Percentiles rank a stretch among this genome's conserved stretches.
phyloP scores from a whole-genome alignment of 37 sponge, comb jelly and placozoan species.

The Beroe ovata region DNA sequence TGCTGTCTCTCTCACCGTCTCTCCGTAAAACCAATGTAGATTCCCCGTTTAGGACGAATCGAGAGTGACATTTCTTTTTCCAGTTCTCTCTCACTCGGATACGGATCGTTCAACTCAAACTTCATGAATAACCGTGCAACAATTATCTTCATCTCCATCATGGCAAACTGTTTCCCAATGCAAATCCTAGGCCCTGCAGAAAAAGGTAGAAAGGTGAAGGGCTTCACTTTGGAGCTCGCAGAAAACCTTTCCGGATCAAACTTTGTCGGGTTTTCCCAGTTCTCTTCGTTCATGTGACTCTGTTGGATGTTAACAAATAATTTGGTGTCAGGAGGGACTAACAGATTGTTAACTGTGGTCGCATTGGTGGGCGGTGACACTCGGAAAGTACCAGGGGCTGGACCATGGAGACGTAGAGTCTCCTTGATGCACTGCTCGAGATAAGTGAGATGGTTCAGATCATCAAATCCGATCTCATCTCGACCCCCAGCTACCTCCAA shows the following conservation, averaged over 20 bases:
- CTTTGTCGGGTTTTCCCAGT: background rate
- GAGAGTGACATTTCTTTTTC: background rate
- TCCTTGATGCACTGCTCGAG: slow-evolving; percentile 36
- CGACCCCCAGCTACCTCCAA: background rate
- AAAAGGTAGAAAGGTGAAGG: slow-evolving; percentile 6
- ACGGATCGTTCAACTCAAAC: background rate
- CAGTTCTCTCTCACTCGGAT: background rate
- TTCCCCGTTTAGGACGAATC: background rate
- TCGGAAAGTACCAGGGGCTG: background rate
- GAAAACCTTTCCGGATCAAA: slow-evolving; percentile 6
- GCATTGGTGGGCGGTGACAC: background rate
- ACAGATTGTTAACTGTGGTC: background rate
- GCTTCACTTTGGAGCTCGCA: background rate
- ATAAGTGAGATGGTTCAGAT: background rate
- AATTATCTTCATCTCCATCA: slow-evolving; percentile 27
- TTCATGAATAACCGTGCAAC: background rate
- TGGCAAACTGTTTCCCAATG: slow-evolving; percentile 37
- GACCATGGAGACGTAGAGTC: background rate
- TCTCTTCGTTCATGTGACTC: background rate
- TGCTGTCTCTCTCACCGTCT: background rate
- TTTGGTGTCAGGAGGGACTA: background rate
- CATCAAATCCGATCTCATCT: background rate
- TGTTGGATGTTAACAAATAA: background rate
- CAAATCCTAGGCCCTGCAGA: background rate
- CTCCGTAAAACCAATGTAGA: background rate